phyloP scores from a whole-genome alignment of 2,113 vertebrate species.

The Atractosteus spatula region DNA sequence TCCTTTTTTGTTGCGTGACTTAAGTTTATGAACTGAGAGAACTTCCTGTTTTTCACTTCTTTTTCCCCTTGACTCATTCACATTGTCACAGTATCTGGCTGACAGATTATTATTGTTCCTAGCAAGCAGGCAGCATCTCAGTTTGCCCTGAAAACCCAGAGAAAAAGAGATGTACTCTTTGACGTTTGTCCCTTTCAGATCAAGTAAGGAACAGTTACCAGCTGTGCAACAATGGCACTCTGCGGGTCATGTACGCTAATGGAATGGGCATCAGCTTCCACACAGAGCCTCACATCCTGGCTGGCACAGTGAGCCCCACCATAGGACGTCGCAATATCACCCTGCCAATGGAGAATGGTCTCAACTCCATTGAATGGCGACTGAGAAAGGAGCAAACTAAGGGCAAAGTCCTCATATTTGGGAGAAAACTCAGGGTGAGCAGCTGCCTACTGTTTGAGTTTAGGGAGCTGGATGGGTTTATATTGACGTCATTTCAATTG shows the following conservation, averaged over 20 bases:
- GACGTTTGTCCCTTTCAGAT: conserved; percentile 66
- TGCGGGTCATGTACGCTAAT: conserved; percentile 96
- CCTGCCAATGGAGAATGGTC: conserved; percentile 92
- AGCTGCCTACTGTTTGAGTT: neutral
- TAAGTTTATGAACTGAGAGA: no score
- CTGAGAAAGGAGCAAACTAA: conserved; percentile 95
- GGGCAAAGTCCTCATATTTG: conserved; percentile 96
- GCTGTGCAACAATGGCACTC: conserved; percentile 93
- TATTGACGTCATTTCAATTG: no score
- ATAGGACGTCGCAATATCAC: conserved; percentile 97
- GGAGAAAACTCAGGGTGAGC: conserved; percentile 95
- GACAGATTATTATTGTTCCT: no score
- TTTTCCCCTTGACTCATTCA: no score
- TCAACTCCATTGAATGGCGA: conserved; percentile 98
- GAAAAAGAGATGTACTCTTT: no score
- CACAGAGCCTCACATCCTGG: conserved; percentile 94
- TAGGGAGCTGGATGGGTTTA: no score
- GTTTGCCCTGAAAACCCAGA: no score
- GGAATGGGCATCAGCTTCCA: conserved; percentile 98
- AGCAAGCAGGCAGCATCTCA: no score
- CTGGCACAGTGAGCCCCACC: conserved; percentile 93
- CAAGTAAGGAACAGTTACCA: conserved; percentile 99
- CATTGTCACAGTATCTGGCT: no score
- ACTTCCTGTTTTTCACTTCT: no score
- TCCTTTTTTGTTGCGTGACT: no score